Base-by-base conservation (phyloP, 2,113 vertebrate genomes). In the Amazona vittata region DNA sequence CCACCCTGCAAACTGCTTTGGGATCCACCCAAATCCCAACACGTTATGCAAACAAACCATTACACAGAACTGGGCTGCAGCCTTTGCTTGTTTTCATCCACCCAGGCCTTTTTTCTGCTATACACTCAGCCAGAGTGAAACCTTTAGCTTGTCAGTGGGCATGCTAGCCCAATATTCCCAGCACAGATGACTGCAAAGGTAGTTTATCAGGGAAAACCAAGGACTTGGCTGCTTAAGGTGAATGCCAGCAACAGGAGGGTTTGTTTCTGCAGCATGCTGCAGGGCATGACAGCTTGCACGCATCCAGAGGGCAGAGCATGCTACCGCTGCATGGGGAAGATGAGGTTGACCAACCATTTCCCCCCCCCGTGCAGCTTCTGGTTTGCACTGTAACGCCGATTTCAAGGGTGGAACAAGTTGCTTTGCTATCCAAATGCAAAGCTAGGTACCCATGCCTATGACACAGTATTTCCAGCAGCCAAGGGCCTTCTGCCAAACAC, bases 391-490 rank as follows among this genome's bases (percentile, higher is more conserved):
- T 28, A 29, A 43, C 4, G 16, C 64, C 0, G 3, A 88, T 33
- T 55, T 47, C 24, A 44, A 91, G 95, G 93, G 95, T 33, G 94
- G 95, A 90, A 89, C 7, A 6, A 41, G 46, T 31, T 63, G 83
- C 68, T 80, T 6, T 7, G 24, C 64, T 12, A 6, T 19, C 69
- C 5, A 41, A 53, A 69, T 11, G 50, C 43, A 47, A 26, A 46
- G 71, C 93, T 39, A 3, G 5, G 50, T 52, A 37, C 63, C 57
- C 2, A 1, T 39, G 91, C 65, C 49, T 75, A n/a, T 94, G 95
- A 93, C 91, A 78, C 78, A n/a, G 93, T 68, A 76, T 93, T 98
- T 97, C 97, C 94, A 96, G 95, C 92, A 96, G 79, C 91, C 24
- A 19, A 29, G 37, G 75, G 79, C 94, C 88, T 7, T 31, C 67